Percentiles rank a stretch among this genome's conserved stretches.
These are phyloP conservation scores for Columba livia DNA, from an alignment of 2,113 vertebrate genomes.

Conservation along the genomic window DNA sequence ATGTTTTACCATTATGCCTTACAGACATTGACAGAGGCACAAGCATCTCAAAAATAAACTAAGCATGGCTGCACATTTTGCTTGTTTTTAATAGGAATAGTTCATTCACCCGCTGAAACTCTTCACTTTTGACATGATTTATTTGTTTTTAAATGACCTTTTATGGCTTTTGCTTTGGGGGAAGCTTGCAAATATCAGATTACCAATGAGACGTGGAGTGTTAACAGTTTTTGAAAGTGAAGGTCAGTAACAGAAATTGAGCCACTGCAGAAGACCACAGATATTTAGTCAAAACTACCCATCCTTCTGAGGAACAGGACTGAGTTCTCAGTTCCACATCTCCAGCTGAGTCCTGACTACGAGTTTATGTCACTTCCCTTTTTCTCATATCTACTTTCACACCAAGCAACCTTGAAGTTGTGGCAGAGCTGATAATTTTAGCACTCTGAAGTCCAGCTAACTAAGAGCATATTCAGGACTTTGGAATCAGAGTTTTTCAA, in stretches of 20 bases:
- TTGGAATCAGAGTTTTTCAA: background rate
- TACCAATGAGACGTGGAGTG: background rate
- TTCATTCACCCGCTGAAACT: background rate
- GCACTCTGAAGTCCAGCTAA: background rate
- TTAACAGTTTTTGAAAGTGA: background rate
- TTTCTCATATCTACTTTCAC: background rate
- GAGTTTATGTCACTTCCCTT: background rate
- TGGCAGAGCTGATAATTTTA: background rate
- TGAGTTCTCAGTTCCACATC: background rate
- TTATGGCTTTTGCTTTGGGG: background rate
- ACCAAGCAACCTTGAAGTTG: background rate
- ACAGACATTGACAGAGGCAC: background rate
- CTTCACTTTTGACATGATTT: background rate
- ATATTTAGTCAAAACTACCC: background rate
- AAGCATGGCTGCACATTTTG: background rate
- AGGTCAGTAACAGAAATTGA: background rate
- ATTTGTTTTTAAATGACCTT: background rate
- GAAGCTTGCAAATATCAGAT: background rate
- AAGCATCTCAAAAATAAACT: background rate
- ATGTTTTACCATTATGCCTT: conserved; percentile 29
- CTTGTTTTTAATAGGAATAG: background rate
- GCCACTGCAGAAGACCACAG: background rate
- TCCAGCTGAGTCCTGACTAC: background rate
- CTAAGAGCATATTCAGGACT: background rate
- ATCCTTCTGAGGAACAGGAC: background rate